Evolutionary conservation across 1,140 invertebrate genomes (phyloP).

Genomic region (Telenomus remus): DNA sequence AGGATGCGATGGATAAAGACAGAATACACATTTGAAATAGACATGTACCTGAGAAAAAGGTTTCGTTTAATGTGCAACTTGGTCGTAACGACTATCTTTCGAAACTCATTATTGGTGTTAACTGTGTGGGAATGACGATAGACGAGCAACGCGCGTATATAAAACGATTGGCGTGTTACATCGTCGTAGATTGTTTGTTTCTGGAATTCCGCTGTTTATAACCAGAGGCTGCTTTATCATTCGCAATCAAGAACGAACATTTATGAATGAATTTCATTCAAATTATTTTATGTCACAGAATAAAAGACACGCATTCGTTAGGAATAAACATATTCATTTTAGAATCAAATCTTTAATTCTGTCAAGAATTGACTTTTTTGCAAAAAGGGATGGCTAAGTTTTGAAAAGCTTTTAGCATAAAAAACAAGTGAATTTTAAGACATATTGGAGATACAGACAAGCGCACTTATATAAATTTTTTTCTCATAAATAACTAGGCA

Average conservation of each 20-base stretch:
- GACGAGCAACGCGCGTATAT: slow-evolving; percentile 38
- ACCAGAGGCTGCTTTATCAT: slow-evolving; percentile 23
- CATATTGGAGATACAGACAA: not conserved
- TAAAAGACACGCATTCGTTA: not conserved
- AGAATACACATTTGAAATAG: slow-evolving; percentile 25
- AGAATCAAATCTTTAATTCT: no score
- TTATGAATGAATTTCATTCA: no score
- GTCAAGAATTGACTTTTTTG: no score
- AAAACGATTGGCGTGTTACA: slow-evolving; percentile 42
- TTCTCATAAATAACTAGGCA: slow-evolving; percentile 3
- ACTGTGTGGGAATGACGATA: slow-evolving; percentile 47
- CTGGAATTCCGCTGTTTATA: slow-evolving; percentile 39
- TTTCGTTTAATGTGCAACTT: slow-evolving; percentile 47
- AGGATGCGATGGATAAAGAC: slow-evolving; percentile 44
- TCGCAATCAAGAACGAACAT: not conserved
- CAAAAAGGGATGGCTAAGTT: no score
- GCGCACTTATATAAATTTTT: not conserved
- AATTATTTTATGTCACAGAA: no score
- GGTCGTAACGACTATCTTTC: slow-evolving; percentile 43
- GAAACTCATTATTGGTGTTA: slow-evolving; percentile 33
- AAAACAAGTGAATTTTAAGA: not conserved
- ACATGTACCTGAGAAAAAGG: slow-evolving; percentile 31
- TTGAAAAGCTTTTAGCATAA: slow-evolving; percentile 1
- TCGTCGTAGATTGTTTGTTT: slow-evolving; percentile 37
- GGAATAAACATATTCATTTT: no score